Conservation (phyloP, 2,113 vertebrate genomes). For the Mola mola region DNA sequence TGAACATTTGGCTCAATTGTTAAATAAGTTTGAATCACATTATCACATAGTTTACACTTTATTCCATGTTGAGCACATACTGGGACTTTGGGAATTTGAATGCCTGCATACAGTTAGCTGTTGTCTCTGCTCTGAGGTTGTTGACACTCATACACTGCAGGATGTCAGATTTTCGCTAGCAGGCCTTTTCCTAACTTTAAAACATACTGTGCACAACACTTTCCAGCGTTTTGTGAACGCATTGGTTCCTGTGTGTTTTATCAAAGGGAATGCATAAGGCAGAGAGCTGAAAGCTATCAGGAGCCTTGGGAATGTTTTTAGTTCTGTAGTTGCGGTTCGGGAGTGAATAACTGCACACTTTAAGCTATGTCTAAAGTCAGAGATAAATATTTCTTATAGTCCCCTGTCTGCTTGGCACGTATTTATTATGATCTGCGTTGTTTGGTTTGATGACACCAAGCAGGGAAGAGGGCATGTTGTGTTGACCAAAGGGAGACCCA, state of each 20-base stretch:
- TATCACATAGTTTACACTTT: too few relatives aligned
- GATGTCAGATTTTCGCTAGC: constrained; percentile 7
- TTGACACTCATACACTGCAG: constrained; percentile 21
- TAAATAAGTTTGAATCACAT: constrained; percentile 51
- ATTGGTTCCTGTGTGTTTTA: constrained; percentile 45
- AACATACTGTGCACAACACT: constrained; percentile 20
- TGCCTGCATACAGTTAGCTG: too few relatives aligned
- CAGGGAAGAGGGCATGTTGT: constrained; percentile 10
- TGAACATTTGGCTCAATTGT: constrained; percentile 11
- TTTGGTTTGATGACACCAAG: constrained; percentile 29
- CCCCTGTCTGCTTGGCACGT: constrained; percentile 17
- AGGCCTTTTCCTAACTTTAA: constrained; percentile 15
- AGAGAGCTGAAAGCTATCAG: constrained; percentile 46
- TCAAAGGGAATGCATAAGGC: constrained; percentile 60
- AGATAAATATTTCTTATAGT: constrained; percentile 43
- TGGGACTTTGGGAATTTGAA: too few relatives aligned
- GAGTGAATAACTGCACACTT: constrained; percentile 42
- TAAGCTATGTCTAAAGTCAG: constrained; percentile 30
- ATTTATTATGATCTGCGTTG: constrained; percentile 26
- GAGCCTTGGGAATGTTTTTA: constrained; percentile 50
- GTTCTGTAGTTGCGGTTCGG: constrained; percentile 30
- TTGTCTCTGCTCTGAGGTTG: constrained; percentile 23
- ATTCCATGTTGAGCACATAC: too few relatives aligned
- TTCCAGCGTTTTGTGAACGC: constrained; percentile 51
- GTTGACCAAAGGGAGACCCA: constrained; percentile 2